Evolutionary conservation across 1,140 invertebrate genomes (phyloP).

Genomic region (Drosophila tristis): DNA sequence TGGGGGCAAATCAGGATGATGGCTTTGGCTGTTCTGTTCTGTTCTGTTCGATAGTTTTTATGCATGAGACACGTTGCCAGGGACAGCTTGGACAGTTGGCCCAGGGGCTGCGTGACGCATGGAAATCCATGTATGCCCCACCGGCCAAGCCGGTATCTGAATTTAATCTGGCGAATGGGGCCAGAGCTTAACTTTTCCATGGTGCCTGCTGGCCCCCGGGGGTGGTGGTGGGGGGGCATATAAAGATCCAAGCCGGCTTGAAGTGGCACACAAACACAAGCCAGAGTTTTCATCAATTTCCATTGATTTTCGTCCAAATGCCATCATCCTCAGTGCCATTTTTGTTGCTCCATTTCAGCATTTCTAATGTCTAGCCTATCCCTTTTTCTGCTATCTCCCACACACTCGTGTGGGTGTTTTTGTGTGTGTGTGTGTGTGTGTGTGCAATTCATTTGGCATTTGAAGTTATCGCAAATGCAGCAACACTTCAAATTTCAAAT

Average conservation of each 20-base stretch:
- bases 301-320: neutral
- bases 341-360: constrained; percentile 28
- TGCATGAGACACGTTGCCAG: constrained; percentile 28
- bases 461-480: constrained; percentile 36
- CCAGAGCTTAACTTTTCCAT: constrained; percentile 21
- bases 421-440: neutral
- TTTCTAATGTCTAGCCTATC: constrained; percentile 11
- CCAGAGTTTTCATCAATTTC: neutral
- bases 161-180: constrained; percentile 36
- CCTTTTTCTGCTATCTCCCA: neutral
- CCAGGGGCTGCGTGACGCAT: constrained; percentile 27
- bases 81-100: constrained; percentile 16
- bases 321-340: neutral
- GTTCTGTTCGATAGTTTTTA: constrained; percentile 31
- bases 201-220: neutral
- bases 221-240: neutral
- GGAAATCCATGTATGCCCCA: constrained; percentile 20
- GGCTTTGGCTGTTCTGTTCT: constrained; percentile 32
- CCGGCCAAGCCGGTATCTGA: constrained; percentile 17
- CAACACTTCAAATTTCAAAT: constrained; percentile 65
- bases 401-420: neutral
- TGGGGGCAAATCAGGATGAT: constrained; percentile 40
- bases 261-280: neutral
- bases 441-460: constrained; percentile 23
- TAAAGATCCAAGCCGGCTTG: neutral